Percentiles rank a stretch among this genome's conserved stretches.
Conservation (phyloP, 2,797 vertebrate genomes). For the Melanotaenia pygmaea region DNA sequence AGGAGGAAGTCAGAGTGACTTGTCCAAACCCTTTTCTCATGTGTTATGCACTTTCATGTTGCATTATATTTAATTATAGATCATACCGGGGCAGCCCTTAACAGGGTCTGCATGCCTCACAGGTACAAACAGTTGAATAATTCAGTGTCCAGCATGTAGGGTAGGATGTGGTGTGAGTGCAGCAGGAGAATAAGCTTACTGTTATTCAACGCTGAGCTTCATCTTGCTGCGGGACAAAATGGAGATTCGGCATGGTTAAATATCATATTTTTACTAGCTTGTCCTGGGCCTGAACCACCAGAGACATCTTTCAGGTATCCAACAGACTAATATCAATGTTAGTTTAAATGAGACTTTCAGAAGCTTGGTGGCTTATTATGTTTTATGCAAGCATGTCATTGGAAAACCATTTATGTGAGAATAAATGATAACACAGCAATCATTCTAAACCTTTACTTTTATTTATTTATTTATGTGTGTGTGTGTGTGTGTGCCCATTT, state of each 20-base stretch:
- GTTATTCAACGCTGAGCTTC: constrained; percentile 58
- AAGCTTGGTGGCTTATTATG: constrained; percentile 26
- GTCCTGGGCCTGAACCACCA: constrained; percentile 26
- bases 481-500: constrained; percentile 3
- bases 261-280: constrained; percentile 51
- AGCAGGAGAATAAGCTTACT: constrained; percentile 64
- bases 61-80: constrained; percentile 88
- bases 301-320: constrained; percentile 32
- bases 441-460: constrained; percentile 34
- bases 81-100: constrained; percentile 81
- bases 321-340: constrained; percentile 32
- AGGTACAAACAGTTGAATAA: constrained; percentile 87
- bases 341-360: constrained; percentile 27
- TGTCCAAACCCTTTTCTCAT: constrained; percentile 76
- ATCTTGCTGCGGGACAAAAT: constrained; percentile 71
- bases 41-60: constrained; percentile 90
- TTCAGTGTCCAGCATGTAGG: constrained; percentile 75
- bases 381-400: constrained; percentile 25
- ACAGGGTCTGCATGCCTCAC: constrained; percentile 81
- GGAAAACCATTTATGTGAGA: constrained; percentile 9
- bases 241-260: constrained; percentile 66
- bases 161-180: constrained; percentile 72
- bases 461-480: constrained; percentile 29
- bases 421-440: constrained; percentile 30
- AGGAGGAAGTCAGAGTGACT: constrained; percentile 72